Evolutionary conservation across 2,888 invertebrate species (phyloP).

Genomic region (Hypsopygia costalis): DNA sequence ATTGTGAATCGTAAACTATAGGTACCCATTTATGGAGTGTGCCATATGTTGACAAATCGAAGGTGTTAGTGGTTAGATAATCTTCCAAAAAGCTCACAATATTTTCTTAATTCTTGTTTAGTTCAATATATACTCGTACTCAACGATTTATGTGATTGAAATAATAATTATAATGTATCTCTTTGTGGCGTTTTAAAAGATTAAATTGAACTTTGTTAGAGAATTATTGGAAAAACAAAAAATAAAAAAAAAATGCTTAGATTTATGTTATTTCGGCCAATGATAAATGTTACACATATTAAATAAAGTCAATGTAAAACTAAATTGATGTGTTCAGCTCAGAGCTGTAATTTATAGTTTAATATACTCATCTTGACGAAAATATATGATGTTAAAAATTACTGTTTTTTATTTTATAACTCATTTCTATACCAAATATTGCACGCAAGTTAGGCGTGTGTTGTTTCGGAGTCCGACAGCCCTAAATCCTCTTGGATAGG

Average conservation of each 20-base stretch:
- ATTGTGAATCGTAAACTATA: background rate
- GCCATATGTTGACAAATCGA: conserved; percentile 4
- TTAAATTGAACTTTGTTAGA: conserved; percentile 27
- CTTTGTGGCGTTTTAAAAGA: conserved; percentile 50
- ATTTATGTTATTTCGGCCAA: conserved; percentile 10
- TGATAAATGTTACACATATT: conserved; percentile 14
- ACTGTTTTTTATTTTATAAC: conserved; percentile 1
- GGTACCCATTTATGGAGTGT: background rate
- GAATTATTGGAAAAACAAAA: conserved; percentile 7
- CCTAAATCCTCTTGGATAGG: conserved; percentile 26
- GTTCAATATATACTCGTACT: conserved; percentile 37
- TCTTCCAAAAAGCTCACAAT: conserved; percentile 6
- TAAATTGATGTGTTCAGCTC: conserved; percentile 52
- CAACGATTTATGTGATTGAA: conserved; percentile 21
- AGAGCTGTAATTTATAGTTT: conserved; percentile 47
- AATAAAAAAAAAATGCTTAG: conserved; percentile 5
- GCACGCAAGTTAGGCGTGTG: conserved; percentile 9
- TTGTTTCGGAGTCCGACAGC: conserved; percentile 18
- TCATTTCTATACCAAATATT: conserved; percentile 3
- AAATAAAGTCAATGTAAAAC: conserved; percentile 16
- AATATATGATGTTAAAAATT: conserved; percentile 47
- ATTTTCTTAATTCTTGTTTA: conserved; percentile 19
- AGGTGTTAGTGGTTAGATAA: conserved; percentile 3
- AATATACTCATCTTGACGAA: conserved; percentile 35
- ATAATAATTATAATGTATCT: conserved; percentile 16